Conservation (phyloP, 2,113 vertebrate genomes). For the Mesembrinibis cayennensis region DNA sequence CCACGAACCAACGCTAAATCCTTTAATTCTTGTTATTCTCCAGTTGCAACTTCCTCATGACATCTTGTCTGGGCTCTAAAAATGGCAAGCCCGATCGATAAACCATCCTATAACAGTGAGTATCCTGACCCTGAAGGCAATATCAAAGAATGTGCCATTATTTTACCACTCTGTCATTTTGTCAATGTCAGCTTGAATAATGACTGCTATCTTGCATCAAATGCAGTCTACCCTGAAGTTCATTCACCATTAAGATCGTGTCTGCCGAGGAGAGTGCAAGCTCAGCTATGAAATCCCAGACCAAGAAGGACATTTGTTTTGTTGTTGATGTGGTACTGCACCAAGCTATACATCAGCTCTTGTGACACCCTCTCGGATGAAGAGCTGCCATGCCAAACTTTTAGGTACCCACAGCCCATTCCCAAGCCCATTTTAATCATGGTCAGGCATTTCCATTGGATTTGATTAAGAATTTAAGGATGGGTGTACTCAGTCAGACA, state of each 20-base stretch:
- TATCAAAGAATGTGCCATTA: constrained; percentile 58
- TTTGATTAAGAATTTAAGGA: constrained; percentile 6
- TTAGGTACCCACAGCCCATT: not conserved
- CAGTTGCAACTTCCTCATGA: constrained; percentile 18
- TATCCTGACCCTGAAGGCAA: constrained; percentile 55
- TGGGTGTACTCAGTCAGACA: not conserved
- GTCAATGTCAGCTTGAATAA: constrained; percentile 67
- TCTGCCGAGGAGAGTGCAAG: constrained; percentile 43
- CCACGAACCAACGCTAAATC: not conserved
- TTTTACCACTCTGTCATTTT: constrained; percentile 60
- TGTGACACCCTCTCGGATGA: not conserved
- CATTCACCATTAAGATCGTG: constrained; percentile 32
- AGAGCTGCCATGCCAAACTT: not conserved
- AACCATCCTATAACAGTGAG: constrained; percentile 32
- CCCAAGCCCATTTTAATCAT: not conserved
- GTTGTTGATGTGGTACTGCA: not conserved
- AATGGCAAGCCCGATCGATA: constrained; percentile 10
- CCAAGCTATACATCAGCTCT: not conserved
- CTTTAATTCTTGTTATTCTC: constrained; percentile 40
- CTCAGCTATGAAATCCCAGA: constrained; percentile 48
- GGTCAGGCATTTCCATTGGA: not conserved
- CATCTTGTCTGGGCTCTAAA: constrained; percentile 50
- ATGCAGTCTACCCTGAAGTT: constrained; percentile 69
- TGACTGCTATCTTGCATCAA: constrained; percentile 62
- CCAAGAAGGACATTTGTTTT: constrained; percentile 36